phyloP scores from a whole-genome alignment of 2,113 vertebrate genomes.

The Esox niger region DNA sequence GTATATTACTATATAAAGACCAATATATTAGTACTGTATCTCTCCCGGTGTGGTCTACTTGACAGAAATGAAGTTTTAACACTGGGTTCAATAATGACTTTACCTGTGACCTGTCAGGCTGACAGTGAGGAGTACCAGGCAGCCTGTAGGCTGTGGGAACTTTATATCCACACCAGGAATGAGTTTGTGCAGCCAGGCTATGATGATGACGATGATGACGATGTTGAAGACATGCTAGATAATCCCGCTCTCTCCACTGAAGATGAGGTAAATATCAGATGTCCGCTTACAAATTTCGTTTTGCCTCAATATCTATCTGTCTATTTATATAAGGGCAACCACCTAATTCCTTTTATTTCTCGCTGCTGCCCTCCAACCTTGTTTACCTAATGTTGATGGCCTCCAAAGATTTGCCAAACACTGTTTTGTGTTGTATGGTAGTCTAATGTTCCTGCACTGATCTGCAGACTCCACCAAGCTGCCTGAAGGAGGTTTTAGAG shows the following conservation, averaged over 20 bases:
- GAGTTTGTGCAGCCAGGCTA: slow-evolving; percentile 91
- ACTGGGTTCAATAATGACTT: no score
- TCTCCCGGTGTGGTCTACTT: no score
- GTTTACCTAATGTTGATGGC: neutral
- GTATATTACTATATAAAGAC: no score
- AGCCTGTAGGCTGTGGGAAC: slow-evolving; percentile 89
- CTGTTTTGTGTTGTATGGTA: neutral
- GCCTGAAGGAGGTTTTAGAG: slow-evolving; percentile 91
- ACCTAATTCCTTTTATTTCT: neutral
- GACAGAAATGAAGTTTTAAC: no score
- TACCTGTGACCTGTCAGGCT: slow-evolving; percentile 62
- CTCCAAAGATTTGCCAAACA: neutral
- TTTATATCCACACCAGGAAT: slow-evolving; percentile 89
- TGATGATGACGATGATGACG: slow-evolving; percentile 82
- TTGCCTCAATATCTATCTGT: neutral
- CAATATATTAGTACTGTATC: no score
- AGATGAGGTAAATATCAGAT: slow-evolving; percentile 75
- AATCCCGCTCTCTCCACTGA: slow-evolving; percentile 83
- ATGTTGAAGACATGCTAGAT: slow-evolving; percentile 85
- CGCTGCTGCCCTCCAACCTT: neutral
- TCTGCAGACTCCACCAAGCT: slow-evolving; percentile 78
- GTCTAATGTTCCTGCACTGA: neutral
- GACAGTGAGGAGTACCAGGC: slow-evolving; percentile 91
- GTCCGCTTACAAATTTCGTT: neutral
- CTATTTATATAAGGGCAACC: neutral